Evolutionary conservation across 2,797 vertebrate species (phyloP).

Genomic region (Xenops minutus): DNA sequence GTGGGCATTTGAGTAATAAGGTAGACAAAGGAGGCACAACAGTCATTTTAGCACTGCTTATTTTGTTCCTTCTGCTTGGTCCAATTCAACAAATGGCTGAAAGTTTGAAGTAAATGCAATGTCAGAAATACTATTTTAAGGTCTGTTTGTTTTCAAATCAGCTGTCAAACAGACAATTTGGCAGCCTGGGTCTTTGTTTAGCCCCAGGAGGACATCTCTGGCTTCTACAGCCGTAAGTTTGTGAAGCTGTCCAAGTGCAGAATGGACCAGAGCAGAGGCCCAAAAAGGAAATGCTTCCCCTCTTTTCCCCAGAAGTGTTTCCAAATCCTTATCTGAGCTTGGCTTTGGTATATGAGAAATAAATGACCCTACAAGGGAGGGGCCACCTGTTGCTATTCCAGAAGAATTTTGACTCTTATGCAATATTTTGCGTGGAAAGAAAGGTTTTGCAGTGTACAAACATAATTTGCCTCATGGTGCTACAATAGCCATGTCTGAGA

Average conservation of each 20-base stretch:
- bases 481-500: neutral
- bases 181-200: neutral
- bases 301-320: slow-evolving; percentile 3
- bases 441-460: neutral
- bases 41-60: neutral
- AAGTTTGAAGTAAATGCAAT: neutral
- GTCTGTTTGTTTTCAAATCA: slow-evolving; percentile 22
- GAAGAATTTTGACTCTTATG: neutral
- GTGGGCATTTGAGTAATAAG: neutral
- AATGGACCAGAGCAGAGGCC: neutral
- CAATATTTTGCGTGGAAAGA: neutral
- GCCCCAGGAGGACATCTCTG: slow-evolving; percentile 18
- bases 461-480: neutral
- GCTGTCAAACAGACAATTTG: neutral
- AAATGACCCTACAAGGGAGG: neutral
- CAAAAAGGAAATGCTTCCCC: neutral
- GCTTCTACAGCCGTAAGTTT: neutral
- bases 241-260: neutral
- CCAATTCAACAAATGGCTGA: neutral
- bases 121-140: slow-evolving; percentile 44
- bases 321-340: slow-evolving; percentile 20
- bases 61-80: neutral
- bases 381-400: neutral
- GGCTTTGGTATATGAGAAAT: neutral
- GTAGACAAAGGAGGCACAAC: neutral